These are phyloP conservation scores for Rhyacichthys aspro DNA, from an alignment of 2,797 vertebrate genomes.

Conservation along the genomic window DNA sequence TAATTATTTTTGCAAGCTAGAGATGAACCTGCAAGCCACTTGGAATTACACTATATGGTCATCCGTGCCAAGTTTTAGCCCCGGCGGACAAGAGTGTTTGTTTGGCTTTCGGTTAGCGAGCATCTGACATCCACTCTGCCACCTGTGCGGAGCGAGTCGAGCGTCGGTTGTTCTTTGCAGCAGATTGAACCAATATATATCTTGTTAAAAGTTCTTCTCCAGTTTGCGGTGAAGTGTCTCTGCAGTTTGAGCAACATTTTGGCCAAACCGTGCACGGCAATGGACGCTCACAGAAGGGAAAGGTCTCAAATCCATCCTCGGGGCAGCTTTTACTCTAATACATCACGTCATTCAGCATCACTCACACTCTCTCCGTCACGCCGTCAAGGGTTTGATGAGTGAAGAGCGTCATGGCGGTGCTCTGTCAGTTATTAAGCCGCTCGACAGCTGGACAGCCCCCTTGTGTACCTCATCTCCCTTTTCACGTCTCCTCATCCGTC, in stretches of 20 bases:
- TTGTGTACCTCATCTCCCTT: conserved; percentile 38
- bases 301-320: conserved; percentile 58
- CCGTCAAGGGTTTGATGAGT: conserved; percentile 61
- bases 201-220: conserved; percentile 43
- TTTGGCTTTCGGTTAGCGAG: conserved; percentile 53
- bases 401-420: conserved; percentile 36
- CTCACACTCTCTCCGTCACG: conserved; percentile 64
- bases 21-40: conserved; percentile 68
- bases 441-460: conserved; percentile 47
- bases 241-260: conserved; percentile 21
- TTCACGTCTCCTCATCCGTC: conserved; percentile 35
- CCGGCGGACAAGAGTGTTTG: conserved; percentile 54
- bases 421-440: conserved; percentile 61
- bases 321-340: conserved; percentile 51
- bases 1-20: conserved; percentile 77
- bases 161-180: conserved; percentile 13
- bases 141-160: conserved; percentile 47
- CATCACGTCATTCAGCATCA: conserved; percentile 65
- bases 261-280: conserved; percentile 49
- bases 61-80: conserved; percentile 52
- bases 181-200: conserved; percentile 32
- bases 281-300: conserved; percentile 30
- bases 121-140: conserved; percentile 35
- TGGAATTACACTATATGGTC: conserved; percentile 62
- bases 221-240: conserved; percentile 37